Percentiles rank a stretch among this genome's conserved stretches.
These are phyloP conservation scores for Cephalopterus ornatus DNA, from an alignment of 2,113 vertebrate genomes.

Conservation along the genomic window DNA sequence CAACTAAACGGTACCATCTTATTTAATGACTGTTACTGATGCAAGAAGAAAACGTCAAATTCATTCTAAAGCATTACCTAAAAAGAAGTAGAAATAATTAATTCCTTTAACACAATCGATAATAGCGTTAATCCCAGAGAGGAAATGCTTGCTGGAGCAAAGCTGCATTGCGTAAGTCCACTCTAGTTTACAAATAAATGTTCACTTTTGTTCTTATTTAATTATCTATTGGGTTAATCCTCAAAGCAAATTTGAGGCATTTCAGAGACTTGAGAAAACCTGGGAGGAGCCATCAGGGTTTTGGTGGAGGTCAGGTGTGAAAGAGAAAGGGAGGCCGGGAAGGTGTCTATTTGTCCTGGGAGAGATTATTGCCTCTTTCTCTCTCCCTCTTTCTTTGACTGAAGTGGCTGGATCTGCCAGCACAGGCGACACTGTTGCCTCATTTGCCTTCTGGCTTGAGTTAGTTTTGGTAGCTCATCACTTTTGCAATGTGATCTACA, in stretches of 20 bases:
- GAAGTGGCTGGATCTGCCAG: not conserved
- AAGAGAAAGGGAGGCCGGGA: not conserved
- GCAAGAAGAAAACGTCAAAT: not conserved
- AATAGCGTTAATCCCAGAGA: not conserved
- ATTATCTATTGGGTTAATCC: not conserved
- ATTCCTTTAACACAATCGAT: not conserved
- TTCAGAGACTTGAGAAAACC: not conserved
- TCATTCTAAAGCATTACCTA: not conserved
- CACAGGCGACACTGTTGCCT: not conserved
- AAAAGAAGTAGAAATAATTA: slow-evolving; percentile 1
- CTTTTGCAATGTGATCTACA: not conserved
- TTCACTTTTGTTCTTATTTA: not conserved
- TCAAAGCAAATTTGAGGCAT: not conserved
- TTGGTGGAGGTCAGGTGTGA: not conserved
- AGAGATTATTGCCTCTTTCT: not conserved
- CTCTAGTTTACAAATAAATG: not conserved
- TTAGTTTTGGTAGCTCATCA: not conserved
- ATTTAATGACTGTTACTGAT: not conserved
- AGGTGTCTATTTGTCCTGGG: not conserved
- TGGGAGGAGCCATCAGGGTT: not conserved
- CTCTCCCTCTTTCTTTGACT: not conserved
- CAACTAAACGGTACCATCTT: not conserved
- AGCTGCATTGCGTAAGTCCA: not conserved
- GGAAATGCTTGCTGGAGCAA: not conserved
- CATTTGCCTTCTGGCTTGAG: not conserved